These are phyloP conservation scores for Nymphicus hollandicus DNA, from an alignment of 2,113 vertebrate species.

Conservation along the genomic window DNA sequence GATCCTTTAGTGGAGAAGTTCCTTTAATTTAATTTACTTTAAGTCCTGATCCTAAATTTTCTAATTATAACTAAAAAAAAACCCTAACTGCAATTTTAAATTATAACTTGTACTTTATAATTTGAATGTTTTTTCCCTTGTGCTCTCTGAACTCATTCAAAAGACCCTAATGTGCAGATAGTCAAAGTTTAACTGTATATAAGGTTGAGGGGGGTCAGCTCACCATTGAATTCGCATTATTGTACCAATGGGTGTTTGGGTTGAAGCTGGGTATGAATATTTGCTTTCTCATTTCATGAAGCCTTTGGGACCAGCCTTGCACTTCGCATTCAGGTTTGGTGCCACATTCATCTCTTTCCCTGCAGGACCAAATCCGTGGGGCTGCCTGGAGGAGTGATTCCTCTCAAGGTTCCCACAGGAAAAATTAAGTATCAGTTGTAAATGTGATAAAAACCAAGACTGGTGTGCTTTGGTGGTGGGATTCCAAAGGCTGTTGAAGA, in stretches of 20 bases:
- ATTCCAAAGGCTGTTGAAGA: not conserved
- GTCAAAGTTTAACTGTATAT: not conserved
- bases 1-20: not conserved
- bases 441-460: not conserved
- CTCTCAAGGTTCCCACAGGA: not conserved
- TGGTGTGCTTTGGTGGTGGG: not conserved
- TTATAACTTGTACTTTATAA: not conserved
- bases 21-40: not conserved
- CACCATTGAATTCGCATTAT: not conserved
- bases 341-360: not conserved
- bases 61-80: not conserved
- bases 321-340: not conserved
- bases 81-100: not conserved
- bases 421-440: not conserved
- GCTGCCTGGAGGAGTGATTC: fast-evolving
- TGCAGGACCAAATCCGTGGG: not conserved
- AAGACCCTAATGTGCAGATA: not conserved
- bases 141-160: not conserved
- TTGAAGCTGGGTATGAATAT: not conserved
- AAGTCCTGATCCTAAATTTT: not conserved
- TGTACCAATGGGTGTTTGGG: not conserved
- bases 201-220: not conserved
- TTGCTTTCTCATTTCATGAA: not conserved
- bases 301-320: not conserved
- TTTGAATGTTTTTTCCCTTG: not conserved